Base-by-base conservation (phyloP, 2,888 invertebrate species). In the Sinelater perroti region DNA sequence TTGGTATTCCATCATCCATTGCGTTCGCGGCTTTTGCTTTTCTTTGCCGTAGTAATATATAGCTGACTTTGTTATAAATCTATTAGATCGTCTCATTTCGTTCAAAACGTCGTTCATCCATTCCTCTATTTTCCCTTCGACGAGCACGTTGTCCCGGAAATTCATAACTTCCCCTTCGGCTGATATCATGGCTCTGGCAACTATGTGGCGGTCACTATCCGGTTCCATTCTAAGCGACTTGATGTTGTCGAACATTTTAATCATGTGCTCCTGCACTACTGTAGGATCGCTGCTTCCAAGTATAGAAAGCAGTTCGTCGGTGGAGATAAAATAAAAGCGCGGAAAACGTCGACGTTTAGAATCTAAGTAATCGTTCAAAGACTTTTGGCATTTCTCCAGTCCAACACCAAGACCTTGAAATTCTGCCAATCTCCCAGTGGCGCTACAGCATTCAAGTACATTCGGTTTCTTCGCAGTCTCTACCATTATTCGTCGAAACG, bases 221-320 rank as follows among this genome's bases (percentile, higher is more conserved):
- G 84, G 82, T 16, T 82, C 82, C 65, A 95, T 81, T 20, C 86
- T 83, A 60, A 96, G 80, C 11, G 88, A 84, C 66, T 89, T 87
- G 20, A 96, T 88, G 71, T 95, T 95, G 76, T 95, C 95, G 76
- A 93, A 96, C 93, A 96, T 95, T 85, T 96, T 96, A 50, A 94
- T 91, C 84, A 96, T 92, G 72, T 96, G 94, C 70, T 95, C 93
- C 76, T 96, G 95, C 5, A 96, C 93, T 68, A 90, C 89, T 47
- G 82, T 83, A 6, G 92, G 89, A 61, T 92, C 89, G 64, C 89
- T 91, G 73, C 91, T 93, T 8, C 95, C 95, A 45, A 96, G 83
- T 67, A 96, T 93, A 1, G 92, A 90, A 4, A 97, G 82, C 64
- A 96, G 77, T 75, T 96, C 96, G 71, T 95, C 95, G 18, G 95